A percentile compares a stretch with the other conserved stretches of the same genome.
These are phyloP conservation scores for Scomber scombrus DNA, from an alignment of 2,113 vertebrate species.

Conservation along the genomic window DNA sequence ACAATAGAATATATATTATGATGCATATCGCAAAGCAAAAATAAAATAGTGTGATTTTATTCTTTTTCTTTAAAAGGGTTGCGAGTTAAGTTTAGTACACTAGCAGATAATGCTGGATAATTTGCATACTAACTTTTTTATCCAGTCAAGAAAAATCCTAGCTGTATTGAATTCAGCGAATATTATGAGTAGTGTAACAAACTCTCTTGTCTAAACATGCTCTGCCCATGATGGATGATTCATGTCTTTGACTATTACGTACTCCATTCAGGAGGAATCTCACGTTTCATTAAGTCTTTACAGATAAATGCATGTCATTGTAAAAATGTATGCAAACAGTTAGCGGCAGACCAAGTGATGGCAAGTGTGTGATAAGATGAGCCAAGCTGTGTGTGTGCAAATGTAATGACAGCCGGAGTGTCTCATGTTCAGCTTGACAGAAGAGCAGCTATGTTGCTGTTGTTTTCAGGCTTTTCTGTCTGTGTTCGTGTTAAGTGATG, in stretches of 20 bases:
- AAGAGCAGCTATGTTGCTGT: constrained; percentile 22
- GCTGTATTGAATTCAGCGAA: neutral
- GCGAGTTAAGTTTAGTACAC: neutral
- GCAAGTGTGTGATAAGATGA: constrained; percentile 27
- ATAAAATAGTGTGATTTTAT: too few relatives aligned
- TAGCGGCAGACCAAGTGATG: constrained; percentile 25
- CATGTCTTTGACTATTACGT: constrained; percentile 41
- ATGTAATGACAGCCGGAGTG: constrained; percentile 29
- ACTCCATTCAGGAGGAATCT: constrained; percentile 42
- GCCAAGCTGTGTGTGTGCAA: neutral
- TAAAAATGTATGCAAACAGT: constrained; percentile 40
- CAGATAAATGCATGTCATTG: constrained; percentile 56
- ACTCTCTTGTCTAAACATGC: constrained; percentile 69
- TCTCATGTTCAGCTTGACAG: constrained; percentile 35
- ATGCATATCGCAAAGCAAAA: neutral
- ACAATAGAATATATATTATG: neutral
- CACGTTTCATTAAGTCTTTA: constrained; percentile 55
- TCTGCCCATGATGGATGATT: constrained; percentile 59
- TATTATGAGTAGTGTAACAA: constrained; percentile 51
- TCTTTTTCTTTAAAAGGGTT: neutral
- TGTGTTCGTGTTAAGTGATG: constrained; percentile 16
- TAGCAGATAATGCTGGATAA: neutral
- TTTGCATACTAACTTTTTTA: neutral
- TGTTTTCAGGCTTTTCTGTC: constrained; percentile 25
- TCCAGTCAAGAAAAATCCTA: constrained; percentile 6